Base-by-base conservation (phyloP, 2,797 vertebrate genomes). In the Momotus momota region DNA sequence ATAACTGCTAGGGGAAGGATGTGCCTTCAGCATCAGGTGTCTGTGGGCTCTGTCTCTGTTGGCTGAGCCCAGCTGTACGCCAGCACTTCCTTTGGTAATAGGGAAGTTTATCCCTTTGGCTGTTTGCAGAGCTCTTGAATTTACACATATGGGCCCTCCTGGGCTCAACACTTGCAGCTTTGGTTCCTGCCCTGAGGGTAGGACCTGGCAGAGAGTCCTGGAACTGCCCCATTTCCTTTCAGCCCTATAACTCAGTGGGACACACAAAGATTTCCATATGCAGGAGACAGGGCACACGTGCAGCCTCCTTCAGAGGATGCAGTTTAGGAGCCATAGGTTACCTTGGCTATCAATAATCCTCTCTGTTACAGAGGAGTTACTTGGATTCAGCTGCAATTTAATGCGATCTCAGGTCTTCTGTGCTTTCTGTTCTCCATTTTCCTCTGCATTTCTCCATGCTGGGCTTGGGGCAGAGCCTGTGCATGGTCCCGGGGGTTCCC, bases 1-100 rank as follows among this genome's bases (percentile, higher is more conserved):
- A 81, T 40, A 29, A 38, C 67, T 81, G 31, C 75, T 26, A 25
- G 13, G 33, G 64, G 69, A 79, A 78, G 65, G 65, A 82, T 27
- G 54, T 78, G 61, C 82, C 87, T 88, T 83, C 72, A 81, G 80
- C 75, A 88, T 65, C 70, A 65, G 33, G 31, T 40, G 45, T 55
- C 21, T 57, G 11, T 41, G 77, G 33, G 41, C 29, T 77, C 6
- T 0, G 0, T 51, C 62, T 40, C 60, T 64, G 52, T 14, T 52
- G n/a, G 72, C 21, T 27, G 31, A 81, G 31, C 40, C 27, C 72
- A 89, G 67, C 45, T 65, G 33, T 26, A 55, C 1, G 1, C 23
- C 51, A 33, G 15, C 3, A 17, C 33, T 85, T 60, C 48, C 48
- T 46, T 20, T 23, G 17, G 23, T 29, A 40, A 43, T 0, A 1